Percentiles rank a stretch among this genome's conserved stretches.
These are phyloP conservation scores for Cynopterus brachyotis DNA, from an alignment of 2,113 vertebrate species.

Conservation along the genomic window DNA sequence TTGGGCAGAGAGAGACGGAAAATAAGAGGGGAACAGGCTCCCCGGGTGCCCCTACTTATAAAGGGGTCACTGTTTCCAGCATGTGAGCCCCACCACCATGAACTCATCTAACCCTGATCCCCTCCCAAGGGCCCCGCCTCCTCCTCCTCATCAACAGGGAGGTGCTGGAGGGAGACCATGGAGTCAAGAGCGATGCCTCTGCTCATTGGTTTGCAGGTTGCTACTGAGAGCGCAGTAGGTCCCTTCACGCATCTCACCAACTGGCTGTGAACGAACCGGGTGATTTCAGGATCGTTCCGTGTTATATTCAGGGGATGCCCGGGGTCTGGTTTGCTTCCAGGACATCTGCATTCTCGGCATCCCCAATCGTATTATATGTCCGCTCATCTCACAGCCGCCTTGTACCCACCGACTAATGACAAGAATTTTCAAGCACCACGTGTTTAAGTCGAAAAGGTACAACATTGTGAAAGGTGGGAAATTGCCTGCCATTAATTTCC, in stretches of 20 bases:
- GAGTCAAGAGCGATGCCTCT: fast-evolving
- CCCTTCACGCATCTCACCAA: too few relatives aligned
- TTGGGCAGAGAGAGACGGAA: background rate
- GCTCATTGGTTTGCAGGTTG: background rate
- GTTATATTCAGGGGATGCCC: too few relatives aligned
- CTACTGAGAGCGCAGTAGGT: fast-evolving
- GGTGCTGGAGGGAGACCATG: fast-evolving
- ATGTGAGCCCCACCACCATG: fast-evolving
- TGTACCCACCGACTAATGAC: too few relatives aligned
- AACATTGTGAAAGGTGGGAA: background rate
- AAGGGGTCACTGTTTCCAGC: background rate
- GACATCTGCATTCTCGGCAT: fast-evolving
- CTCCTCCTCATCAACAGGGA: fast-evolving
- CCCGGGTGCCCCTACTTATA: background rate
- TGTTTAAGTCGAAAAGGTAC: background rate
- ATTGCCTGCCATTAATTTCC: background rate
- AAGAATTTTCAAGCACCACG: background rate
- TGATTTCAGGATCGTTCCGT: background rate
- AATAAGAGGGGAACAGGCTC: too few relatives aligned
- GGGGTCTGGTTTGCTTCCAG: too few relatives aligned
- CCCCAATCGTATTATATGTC: background rate
- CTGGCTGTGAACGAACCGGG: background rate
- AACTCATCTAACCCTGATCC: background rate
- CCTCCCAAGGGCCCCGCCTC: background rate
- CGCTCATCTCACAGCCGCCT: background rate